phyloP scores from a whole-genome alignment of 2,113 vertebrate species.

The Ctenomys sociabilis region DNA sequence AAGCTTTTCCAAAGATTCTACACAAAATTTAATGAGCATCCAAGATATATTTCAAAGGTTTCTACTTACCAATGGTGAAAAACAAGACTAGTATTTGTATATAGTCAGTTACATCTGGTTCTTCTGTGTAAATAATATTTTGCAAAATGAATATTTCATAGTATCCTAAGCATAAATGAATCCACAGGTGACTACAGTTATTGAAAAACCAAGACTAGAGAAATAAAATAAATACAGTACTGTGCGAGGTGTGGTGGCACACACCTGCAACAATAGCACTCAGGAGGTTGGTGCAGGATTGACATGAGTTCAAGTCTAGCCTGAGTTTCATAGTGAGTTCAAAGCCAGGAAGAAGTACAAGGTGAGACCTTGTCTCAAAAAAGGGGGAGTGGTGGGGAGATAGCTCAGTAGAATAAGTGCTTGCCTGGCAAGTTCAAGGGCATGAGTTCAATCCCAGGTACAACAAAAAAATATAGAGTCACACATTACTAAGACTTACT shows the following conservation, averaged over 20 bases:
- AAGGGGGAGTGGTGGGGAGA: too few species aligned
- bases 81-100: slow-evolving; percentile 71
- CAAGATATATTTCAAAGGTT: slow-evolving; percentile 80
- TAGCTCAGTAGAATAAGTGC: too few species aligned
- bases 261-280: background rate
- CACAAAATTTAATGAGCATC: slow-evolving; percentile 82
- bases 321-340: background rate
- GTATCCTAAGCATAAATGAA: slow-evolving; percentile 42
- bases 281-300: background rate
- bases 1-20: slow-evolving; percentile 71
- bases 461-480: too few species aligned
- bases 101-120: slow-evolving; percentile 31
- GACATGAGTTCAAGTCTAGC: background rate
- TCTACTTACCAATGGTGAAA: slow-evolving; percentile 62
- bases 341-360: background rate
- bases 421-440: too few species aligned
- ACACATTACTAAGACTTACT: slow-evolving; percentile 26
- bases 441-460: too few species aligned
- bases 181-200: slow-evolving; percentile 14
- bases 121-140: slow-evolving; percentile 53
- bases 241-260: background rate
- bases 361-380: background rate
- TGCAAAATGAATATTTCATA: slow-evolving; percentile 61
- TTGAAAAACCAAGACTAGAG: background rate
- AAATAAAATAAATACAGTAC: slow-evolving; percentile 52